Percentiles rank a stretch among this genome's conserved stretches.
These are phyloP conservation scores for Onychostoma macrolepis DNA, from an alignment of 2,113 vertebrate genomes.

Conservation along the genomic window DNA sequence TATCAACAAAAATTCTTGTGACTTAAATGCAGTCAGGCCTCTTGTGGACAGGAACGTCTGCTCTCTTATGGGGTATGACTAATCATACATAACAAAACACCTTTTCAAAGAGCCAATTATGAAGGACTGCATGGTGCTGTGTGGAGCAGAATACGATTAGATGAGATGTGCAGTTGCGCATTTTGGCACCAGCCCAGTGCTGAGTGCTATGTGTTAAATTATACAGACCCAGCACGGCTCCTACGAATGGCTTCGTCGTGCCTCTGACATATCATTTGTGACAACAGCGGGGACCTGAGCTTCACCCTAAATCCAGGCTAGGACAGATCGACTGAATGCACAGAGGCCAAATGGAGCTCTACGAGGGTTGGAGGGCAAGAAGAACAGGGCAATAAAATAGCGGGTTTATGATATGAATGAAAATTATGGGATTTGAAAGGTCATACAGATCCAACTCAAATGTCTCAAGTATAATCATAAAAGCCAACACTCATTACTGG, in stretches of 20 bases:
- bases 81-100: constrained; percentile 40
- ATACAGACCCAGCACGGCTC: constrained; percentile 40
- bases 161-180: constrained; percentile 24
- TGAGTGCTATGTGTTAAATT: constrained; percentile 52
- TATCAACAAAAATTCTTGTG: not conserved
- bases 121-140: constrained; percentile 18
- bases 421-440: constrained; percentile 23
- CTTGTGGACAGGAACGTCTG: not conserved
- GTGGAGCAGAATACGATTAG: constrained; percentile 21
- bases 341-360: constrained; percentile 1
- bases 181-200: constrained; percentile 46
- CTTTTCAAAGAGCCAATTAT: constrained; percentile 27
- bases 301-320: constrained; percentile 24
- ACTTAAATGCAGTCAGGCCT: not conserved
- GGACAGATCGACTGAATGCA: not conserved
- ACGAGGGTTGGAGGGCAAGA: not conserved
- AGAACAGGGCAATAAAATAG: not conserved
- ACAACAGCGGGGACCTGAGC: constrained; percentile 44
- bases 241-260: constrained; percentile 21
- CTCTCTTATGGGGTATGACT: constrained; percentile 5
- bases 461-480: constrained; percentile 35
- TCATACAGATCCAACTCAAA: not conserved
- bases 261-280: constrained; percentile 52
- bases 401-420: constrained; percentile 11
- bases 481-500: not conserved